phyloP scores from a whole-genome alignment of 2,888 invertebrate species.

The Pterostichus niger region DNA sequence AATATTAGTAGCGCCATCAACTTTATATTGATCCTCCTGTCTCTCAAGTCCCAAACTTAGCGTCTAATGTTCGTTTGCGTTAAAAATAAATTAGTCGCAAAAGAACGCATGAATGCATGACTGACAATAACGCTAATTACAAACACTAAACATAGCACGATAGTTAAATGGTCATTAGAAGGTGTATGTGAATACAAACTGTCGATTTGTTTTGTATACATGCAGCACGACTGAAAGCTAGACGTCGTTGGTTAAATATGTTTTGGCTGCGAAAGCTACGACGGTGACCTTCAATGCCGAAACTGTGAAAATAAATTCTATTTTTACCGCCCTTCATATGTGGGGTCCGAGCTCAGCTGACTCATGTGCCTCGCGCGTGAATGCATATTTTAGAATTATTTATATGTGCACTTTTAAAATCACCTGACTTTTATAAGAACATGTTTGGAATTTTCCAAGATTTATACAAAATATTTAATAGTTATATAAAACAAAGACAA shows the following conservation, averaged over 20 bases:
- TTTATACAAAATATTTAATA: no score
- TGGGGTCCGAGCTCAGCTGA: not conserved
- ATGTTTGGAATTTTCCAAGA: no score
- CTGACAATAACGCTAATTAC: conserved; percentile 1
- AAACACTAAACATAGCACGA: conserved; percentile 5
- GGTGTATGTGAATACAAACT: not conserved
- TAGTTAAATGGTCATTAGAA: not conserved
- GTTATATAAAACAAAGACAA: no score
- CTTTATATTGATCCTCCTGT: no score
- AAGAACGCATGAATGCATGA: not conserved
- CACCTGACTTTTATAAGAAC: not conserved
- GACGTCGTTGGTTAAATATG: conserved; percentile 8
- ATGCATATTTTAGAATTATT: not conserved
- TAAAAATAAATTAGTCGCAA: not conserved
- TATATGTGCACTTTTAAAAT: not conserved
- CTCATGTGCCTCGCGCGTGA: not conserved
- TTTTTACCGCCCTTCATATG: conserved; percentile 24
- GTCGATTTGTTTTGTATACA: conserved; percentile 21
- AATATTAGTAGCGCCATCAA: no score
- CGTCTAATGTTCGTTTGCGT: not conserved
- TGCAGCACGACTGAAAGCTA: not conserved
- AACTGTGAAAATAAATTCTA: conserved; percentile 21
- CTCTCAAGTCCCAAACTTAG: no score
- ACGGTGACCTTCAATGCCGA: conserved; percentile 22
- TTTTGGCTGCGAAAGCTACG: conserved; percentile 21